These are phyloP conservation scores for Eremobia ochroleuca DNA, from an alignment of 2,888 invertebrate genomes.

Conservation along the genomic window DNA sequence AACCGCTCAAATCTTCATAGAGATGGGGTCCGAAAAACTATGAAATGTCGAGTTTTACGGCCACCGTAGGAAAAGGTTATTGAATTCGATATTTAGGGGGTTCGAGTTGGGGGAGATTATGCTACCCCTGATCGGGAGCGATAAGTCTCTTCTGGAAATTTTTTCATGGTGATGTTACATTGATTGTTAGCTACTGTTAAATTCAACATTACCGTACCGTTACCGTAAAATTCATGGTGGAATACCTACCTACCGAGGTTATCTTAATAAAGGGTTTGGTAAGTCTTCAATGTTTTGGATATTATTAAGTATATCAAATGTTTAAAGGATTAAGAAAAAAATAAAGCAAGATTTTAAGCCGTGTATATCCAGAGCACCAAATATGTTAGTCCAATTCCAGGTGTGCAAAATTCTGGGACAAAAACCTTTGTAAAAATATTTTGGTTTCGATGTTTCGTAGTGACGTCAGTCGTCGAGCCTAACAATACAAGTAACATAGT, in stretches of 20 bases:
- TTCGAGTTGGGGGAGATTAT: conserved; percentile 64
- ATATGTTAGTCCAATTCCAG: neutral
- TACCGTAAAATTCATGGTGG: neutral
- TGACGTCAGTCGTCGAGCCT: conserved; percentile 18
- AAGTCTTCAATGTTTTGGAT: neutral
- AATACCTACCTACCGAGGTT: neutral
- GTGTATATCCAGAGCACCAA: neutral
- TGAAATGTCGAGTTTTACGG: conserved; percentile 71
- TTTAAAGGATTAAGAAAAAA: neutral
- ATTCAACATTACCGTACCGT: too few species aligned
- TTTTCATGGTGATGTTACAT: conserved; percentile 13
- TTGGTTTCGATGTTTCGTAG: neutral
- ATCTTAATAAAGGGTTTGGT: neutral
- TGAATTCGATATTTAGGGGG: conserved; percentile 74
- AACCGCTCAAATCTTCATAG: conserved; percentile 60
- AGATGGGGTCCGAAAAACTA: conserved; percentile 72
- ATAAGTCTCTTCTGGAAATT: conserved; percentile 44
- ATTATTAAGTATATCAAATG: neutral
- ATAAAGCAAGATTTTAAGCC: neutral
- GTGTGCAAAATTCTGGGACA: neutral
- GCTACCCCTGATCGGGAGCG: conserved; percentile 60
- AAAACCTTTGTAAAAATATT: neutral
- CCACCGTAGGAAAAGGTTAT: conserved; percentile 69
- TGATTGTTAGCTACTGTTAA: conserved; percentile 16
- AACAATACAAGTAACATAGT: conserved; percentile 37